Evolutionary conservation across 2,888 invertebrate species (phyloP).

Genomic region (Conops quadrifasciatus): DNA sequence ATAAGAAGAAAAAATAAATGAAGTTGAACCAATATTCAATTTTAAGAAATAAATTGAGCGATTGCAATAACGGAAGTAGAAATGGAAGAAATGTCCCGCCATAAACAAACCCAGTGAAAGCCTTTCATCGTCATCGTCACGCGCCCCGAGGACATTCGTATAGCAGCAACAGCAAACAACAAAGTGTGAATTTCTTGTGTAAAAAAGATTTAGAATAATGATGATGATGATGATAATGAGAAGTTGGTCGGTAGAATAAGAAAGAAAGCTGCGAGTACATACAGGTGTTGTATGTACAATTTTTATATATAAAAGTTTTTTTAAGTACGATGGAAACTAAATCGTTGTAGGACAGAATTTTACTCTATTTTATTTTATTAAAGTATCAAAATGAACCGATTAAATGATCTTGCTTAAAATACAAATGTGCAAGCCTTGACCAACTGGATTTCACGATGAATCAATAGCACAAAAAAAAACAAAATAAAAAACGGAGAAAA

Average conservation of each 20-base stretch:
- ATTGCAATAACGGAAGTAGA: constrained; percentile 38
- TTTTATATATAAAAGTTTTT: too few relatives aligned
- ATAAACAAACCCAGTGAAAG: neutral
- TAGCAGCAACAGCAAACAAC: neutral
- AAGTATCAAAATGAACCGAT: too few relatives aligned
- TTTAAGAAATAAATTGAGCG: constrained; percentile 43
- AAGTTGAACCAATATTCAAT: constrained; percentile 40
- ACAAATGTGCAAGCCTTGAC: too few relatives aligned
- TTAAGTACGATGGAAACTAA: too few relatives aligned
- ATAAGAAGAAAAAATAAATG: constrained; percentile 9
- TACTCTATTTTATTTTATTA: too few relatives aligned
- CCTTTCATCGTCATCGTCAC: neutral
- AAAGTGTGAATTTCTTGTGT: constrained; percentile 32
- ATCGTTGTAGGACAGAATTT: too few relatives aligned
- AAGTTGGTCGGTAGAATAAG: too few relatives aligned
- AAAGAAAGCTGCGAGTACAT: too few relatives aligned
- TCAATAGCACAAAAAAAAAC: neutral
- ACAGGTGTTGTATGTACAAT: too few relatives aligned
- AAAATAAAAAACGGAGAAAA: neutral
- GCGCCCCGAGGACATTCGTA: neutral
- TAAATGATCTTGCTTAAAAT: too few relatives aligned
- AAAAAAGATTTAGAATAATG: neutral
- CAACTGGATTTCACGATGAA: too few relatives aligned
- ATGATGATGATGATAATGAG: too few relatives aligned
- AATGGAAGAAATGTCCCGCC: neutral